Conservation (phyloP, 2,888 invertebrate genomes). For the Heliconius ismenius region DNA sequence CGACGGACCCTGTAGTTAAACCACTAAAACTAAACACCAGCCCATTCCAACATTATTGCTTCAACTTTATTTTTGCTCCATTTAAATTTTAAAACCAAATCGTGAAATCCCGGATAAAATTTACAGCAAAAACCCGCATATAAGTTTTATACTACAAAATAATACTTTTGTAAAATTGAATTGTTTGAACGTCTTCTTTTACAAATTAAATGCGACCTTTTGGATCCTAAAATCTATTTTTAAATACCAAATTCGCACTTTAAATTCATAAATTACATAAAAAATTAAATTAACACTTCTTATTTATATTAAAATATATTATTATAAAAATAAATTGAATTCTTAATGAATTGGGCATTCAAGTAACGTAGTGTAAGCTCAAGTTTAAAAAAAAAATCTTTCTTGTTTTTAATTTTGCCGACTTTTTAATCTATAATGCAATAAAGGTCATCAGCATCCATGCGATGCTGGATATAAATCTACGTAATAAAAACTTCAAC, state of each 20-base stretch:
- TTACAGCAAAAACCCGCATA: too few species aligned
- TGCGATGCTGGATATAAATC: neutral
- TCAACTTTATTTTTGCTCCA: neutral
- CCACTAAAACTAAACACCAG: neutral
- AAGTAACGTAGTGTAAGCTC: neutral
- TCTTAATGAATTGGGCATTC: neutral
- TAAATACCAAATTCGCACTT: neutral
- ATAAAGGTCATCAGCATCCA: neutral
- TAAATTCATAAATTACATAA: too few species aligned
- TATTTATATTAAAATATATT: neutral
- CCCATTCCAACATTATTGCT: neutral
- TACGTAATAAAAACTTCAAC: conserved; percentile 2
- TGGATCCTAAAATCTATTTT: neutral
- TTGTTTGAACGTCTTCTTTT: neutral
- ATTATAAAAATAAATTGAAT: neutral
- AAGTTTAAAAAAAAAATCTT: neutral
- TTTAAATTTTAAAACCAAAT: neutral
- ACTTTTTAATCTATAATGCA: neutral
- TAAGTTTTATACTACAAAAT: neutral
- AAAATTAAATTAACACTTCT: too few species aligned
- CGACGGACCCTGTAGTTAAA: neutral
- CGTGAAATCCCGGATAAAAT: neutral
- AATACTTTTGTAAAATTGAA: neutral
- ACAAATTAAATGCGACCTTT: neutral
- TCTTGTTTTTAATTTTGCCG: neutral